A percentile compares a stretch with the other conserved stretches of the same genome.
Evolutionary conservation across 2,113 vertebrate genomes (phyloP).

Genomic region (Epinephelus lanceolatus): DNA sequence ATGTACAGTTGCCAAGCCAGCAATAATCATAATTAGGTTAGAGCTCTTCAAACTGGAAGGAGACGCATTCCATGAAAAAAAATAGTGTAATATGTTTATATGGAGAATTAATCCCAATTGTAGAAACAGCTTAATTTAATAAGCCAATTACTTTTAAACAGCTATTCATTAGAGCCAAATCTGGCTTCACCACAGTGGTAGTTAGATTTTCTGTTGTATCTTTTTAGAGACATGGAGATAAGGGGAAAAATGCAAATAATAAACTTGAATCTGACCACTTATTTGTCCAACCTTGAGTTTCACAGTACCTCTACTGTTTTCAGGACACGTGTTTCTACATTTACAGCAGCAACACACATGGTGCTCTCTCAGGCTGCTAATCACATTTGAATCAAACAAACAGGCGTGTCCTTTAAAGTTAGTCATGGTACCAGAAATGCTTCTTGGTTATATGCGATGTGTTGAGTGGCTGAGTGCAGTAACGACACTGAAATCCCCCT

Average conservation of each 20-base stretch:
- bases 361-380: conserved; percentile 36
- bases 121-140: conserved; percentile 62
- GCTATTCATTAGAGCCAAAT: conserved; percentile 48
- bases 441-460: conserved; percentile 22
- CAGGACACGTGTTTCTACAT: not conserved
- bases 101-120: conserved; percentile 60
- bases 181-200: conserved; percentile 32
- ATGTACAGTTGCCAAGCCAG: conserved; percentile 50
- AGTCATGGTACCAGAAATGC: conserved; percentile 37
- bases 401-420: conserved; percentile 32
- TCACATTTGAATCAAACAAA: conserved; percentile 60
- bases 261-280: not conserved
- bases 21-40: conserved; percentile 54
- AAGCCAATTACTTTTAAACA: conserved; percentile 36
- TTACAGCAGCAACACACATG: conserved; percentile 10
- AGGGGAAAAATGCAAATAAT: not conserved
- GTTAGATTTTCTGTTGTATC: not conserved
- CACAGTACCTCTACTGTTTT: not conserved
- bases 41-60: conserved; percentile 40
- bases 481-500: conserved; percentile 18
- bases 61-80: conserved; percentile 48
- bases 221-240: conserved; percentile 2
- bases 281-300: not conserved
- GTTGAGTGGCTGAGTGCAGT: conserved; percentile 19
- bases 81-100: conserved; percentile 61